A percentile compares a stretch with the other conserved stretches of the same genome.
phyloP scores from a whole-genome alignment of 2,888 invertebrate genomes.

The Molanna angustata region DNA sequence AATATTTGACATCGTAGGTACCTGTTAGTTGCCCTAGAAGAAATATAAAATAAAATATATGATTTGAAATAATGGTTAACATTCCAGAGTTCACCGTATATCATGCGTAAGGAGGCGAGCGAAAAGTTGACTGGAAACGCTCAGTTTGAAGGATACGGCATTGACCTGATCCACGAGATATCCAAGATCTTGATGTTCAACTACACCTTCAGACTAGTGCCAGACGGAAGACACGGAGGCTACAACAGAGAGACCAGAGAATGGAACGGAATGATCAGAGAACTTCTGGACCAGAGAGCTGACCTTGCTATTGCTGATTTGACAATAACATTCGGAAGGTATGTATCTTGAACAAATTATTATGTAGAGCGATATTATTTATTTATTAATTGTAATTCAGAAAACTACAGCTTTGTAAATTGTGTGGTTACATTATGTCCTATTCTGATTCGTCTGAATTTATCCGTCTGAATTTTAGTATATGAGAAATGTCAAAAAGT shows the following conservation, averaged over 20 bases:
- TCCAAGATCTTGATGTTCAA: conserved; percentile 83
- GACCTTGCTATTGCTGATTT: conserved; percentile 96
- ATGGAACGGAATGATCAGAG: conserved; percentile 91
- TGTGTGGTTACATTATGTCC: too few species aligned
- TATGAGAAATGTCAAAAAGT: too few species aligned
- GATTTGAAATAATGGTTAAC: too few species aligned
- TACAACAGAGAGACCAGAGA: conserved; percentile 78
- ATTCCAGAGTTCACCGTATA: conserved; percentile 88
- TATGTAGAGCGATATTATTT: too few species aligned
- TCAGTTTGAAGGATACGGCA: conserved; percentile 91
- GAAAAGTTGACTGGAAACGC: conserved; percentile 84
- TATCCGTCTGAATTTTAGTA: too few species aligned
- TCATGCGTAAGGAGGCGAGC: conserved; percentile 88
- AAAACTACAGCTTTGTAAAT: too few species aligned
- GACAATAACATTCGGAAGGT: conserved; percentile 95
- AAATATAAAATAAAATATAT: too few species aligned
- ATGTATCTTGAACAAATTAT: too few species aligned
- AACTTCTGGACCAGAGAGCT: conserved; percentile 84
- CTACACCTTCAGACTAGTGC: conserved; percentile 81
- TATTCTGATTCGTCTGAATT: too few species aligned
- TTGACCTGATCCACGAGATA: conserved; percentile 92
- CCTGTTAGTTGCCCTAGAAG: too few species aligned
- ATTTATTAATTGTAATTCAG: too few species aligned
- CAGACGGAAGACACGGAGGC: conserved; percentile 83
- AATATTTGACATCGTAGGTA: too few species aligned